A percentile compares a stretch with the other conserved stretches of the same genome.
Evolutionary conservation across 2,113 vertebrate genomes (phyloP).

Genomic region (Oreochromis aureus): DNA sequence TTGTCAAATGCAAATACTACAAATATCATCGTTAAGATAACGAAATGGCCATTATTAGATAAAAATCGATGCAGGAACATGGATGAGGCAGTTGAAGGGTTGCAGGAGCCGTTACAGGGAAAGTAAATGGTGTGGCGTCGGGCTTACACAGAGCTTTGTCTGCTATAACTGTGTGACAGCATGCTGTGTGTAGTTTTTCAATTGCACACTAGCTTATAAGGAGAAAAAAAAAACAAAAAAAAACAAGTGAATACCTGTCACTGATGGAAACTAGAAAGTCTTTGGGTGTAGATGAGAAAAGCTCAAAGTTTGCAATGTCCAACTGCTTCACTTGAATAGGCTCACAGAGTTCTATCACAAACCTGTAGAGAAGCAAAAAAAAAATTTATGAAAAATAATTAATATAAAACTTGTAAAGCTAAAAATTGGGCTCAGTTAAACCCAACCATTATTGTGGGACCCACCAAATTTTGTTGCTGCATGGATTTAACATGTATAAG

Average conservation of each 20-base stretch:
- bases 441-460: not conserved
- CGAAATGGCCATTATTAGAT: not conserved
- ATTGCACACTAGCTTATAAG: not conserved
- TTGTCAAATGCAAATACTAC: not conserved
- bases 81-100: not conserved
- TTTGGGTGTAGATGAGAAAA: constrained; percentile 97
- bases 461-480: constrained; percentile 98
- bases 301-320: constrained; percentile 97
- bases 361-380: constrained; percentile 72
- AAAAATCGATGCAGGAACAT: not conserved
- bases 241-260: constrained; percentile 78
- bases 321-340: constrained; percentile 97
- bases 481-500: constrained; percentile 98
- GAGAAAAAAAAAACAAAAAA: not conserved
- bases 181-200: not conserved
- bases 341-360: constrained; percentile 98
- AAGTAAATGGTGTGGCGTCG: not conserved
- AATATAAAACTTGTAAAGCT: not conserved
- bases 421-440: not conserved
- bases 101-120: not conserved
- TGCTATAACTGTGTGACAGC: not conserved
- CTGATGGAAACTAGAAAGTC: constrained; percentile 98
- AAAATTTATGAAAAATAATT: not conserved
- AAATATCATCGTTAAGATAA: not conserved
- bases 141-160: not conserved